Conservation (phyloP, 37 sponge, comb jelly and placozoan species). For the Hormiphora californensis region DNA sequence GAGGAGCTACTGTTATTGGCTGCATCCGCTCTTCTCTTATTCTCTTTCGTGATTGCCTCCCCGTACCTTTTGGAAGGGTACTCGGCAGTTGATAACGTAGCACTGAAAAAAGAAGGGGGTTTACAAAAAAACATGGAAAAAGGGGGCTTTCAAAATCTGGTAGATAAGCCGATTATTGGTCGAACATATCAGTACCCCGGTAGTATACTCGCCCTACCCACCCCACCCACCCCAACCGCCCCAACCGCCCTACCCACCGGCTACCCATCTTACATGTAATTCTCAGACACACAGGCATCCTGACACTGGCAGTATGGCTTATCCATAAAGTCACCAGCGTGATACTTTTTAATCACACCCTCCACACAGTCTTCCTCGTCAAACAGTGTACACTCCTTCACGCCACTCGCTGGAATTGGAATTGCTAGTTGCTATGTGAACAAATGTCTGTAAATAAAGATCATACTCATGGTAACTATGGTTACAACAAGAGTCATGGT, state of each 20-base stretch:
- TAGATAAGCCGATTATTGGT: too few relatives aligned
- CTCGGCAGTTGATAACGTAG: conserved; percentile 27
- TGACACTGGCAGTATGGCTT: not conserved
- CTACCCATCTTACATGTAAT: not conserved
- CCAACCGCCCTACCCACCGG: too few relatives aligned
- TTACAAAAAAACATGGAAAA: too few relatives aligned
- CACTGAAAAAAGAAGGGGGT: conserved; percentile 18
- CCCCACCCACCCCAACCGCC: too few relatives aligned
- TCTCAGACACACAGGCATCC: not conserved
- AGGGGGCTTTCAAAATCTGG: too few relatives aligned
- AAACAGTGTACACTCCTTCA: conserved; percentile 38
- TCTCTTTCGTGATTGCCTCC: not conserved
- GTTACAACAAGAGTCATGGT: too few relatives aligned
- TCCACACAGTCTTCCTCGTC: conserved; percentile 10
- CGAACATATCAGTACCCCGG: too few relatives aligned
- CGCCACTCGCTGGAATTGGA: too few relatives aligned
- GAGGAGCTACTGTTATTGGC: not conserved
- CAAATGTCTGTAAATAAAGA: too few relatives aligned
- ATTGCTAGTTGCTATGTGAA: too few relatives aligned
- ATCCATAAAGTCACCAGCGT: not conserved
- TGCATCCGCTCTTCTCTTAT: not conserved
- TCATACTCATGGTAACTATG: too few relatives aligned
- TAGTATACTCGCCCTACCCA: too few relatives aligned
- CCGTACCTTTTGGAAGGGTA: conserved; percentile 33
- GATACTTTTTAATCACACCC: not conserved